Conservation (phyloP, 2,797 vertebrate genomes). For the Bovichtus diacanthus region DNA sequence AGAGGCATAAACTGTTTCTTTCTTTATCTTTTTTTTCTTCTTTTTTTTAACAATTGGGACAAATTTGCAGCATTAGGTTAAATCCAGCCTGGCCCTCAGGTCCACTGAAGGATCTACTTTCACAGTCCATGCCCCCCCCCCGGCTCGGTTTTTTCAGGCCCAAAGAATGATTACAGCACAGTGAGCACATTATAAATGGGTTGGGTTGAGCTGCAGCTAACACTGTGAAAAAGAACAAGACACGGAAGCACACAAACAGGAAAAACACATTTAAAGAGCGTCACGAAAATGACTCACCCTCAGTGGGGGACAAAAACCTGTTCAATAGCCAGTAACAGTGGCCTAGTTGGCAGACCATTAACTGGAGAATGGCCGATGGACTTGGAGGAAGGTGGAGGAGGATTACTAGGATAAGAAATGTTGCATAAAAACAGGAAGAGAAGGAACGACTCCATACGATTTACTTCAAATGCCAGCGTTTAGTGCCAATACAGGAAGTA, state of each 20-base stretch:
- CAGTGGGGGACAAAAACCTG: neutral
- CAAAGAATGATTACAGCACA: neutral
- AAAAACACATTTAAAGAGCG: neutral
- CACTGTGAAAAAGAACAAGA: constrained; percentile 20
- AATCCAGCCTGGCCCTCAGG: neutral
- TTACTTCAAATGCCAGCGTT: neutral
- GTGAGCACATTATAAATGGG: neutral
- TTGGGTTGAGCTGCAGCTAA: neutral
- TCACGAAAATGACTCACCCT: constrained; percentile 35
- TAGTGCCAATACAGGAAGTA: neutral
- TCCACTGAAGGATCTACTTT: neutral
- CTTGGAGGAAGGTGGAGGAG: neutral
- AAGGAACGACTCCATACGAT: neutral
- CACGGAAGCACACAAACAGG: constrained; percentile 8
- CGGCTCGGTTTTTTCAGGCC: neutral
- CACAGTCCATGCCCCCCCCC: neutral
- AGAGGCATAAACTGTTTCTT: too few species aligned
- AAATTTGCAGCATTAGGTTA: neutral
- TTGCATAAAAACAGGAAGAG: neutral
- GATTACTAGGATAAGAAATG: neutral
- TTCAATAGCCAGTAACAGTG: neutral
- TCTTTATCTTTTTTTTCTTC: neutral
- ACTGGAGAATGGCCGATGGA: too few species aligned
- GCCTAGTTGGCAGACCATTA: constrained; percentile 36
- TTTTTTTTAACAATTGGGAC: neutral